phyloP scores from a whole-genome alignment of 2,113 vertebrate genomes.

The Siniperca knerii region DNA sequence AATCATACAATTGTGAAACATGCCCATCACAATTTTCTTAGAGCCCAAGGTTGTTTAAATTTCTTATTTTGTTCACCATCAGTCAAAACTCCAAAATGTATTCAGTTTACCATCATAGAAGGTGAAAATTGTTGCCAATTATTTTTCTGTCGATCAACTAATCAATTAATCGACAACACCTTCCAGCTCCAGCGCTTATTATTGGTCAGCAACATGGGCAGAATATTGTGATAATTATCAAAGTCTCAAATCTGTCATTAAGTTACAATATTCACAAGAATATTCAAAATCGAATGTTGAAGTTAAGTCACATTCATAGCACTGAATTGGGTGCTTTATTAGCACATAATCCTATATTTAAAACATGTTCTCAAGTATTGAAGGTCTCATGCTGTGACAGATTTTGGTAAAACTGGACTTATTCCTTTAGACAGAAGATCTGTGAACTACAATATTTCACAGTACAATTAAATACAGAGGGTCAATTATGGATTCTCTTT shows the following conservation, averaged over 20 bases:
- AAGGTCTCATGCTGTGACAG: neutral
- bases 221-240: neutral
- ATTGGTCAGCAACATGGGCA: neutral
- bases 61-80: neutral
- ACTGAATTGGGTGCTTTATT: neutral
- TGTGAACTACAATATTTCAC: neutral
- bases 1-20: neutral
- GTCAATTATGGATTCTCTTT: constrained; percentile 11
- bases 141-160: too few species aligned
- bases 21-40: too few species aligned
- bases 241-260: neutral
- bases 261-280: neutral
- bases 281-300: neutral
- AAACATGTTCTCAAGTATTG: neutral
- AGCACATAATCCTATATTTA: neutral
- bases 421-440: neutral
- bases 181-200: neutral
- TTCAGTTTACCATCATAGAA: neutral
- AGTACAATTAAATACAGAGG: constrained; percentile 4
- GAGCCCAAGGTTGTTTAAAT: neutral
- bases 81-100: neutral
- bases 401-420: neutral
- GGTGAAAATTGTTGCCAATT: too few species aligned
- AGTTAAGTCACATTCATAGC: neutral
- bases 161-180: neutral